A percentile compares a stretch with the other conserved stretches of the same genome.
Evolutionary conservation across 2,113 vertebrate species (phyloP).

Genomic region (Plestiodon gilberti): DNA sequence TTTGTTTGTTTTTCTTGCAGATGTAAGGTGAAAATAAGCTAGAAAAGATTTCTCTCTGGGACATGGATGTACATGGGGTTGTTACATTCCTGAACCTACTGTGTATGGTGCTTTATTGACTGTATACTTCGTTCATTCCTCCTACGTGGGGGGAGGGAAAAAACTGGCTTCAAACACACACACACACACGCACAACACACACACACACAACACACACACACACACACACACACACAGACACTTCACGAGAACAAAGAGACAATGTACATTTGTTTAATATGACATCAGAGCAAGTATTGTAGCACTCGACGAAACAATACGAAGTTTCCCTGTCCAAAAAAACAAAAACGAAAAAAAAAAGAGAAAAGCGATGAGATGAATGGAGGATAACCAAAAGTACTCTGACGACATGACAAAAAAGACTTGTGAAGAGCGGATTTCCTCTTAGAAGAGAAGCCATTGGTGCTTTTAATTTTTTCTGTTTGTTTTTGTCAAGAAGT

Average conservation of each 20-base stretch:
- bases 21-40: slow-evolving; percentile 95
- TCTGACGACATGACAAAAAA: slow-evolving; percentile 56
- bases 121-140: slow-evolving; percentile 80
- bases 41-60: slow-evolving; percentile 79
- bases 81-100: slow-evolving; percentile 88
- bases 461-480: slow-evolving; percentile 71
- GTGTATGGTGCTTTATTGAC: slow-evolving; percentile 93
- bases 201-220: too few relatives aligned
- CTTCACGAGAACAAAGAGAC: slow-evolving; percentile 83
- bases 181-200: neutral
- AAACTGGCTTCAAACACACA: slow-evolving; percentile 73
- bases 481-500: slow-evolving; percentile 56
- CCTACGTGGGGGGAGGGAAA: slow-evolving; percentile 67
- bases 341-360: slow-evolving; percentile 38
- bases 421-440: slow-evolving; percentile 62
- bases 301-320: slow-evolving; percentile 77
- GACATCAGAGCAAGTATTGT: slow-evolving; percentile 85
- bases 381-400: slow-evolving; percentile 73
- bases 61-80: slow-evolving; percentile 83
- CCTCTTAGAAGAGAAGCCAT: slow-evolving; percentile 71
- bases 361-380: slow-evolving; percentile 50
- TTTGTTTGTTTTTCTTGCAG: slow-evolving; percentile 77
- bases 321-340: slow-evolving; percentile 78
- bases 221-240: slow-evolving; percentile 31
- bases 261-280: slow-evolving; percentile 82